Evolutionary conservation across 1,140 invertebrate genomes (phyloP).

Genomic region (Varroa destructor): DNA sequence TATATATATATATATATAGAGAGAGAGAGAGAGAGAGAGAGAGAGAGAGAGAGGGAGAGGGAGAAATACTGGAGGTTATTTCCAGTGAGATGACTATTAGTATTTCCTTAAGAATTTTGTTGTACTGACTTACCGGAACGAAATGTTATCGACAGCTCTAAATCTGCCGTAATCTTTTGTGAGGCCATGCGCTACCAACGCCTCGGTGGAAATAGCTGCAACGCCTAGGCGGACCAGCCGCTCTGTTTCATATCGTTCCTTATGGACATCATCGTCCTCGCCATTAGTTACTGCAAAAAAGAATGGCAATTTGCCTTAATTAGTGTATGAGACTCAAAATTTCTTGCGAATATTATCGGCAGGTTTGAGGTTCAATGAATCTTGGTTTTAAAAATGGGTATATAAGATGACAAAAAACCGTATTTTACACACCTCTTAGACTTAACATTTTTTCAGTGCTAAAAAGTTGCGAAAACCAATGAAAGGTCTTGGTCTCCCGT

Average conservation of each 20-base stretch:
- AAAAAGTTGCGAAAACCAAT: too few relatives aligned
- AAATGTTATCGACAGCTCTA: slow-evolving; percentile 10
- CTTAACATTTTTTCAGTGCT: too few relatives aligned
- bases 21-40: slow-evolving; percentile 28
- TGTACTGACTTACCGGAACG: slow-evolving; percentile 2
- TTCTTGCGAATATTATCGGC: too few relatives aligned
- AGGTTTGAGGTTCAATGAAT: too few relatives aligned
- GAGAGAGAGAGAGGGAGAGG: neutral
- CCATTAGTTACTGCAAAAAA: neutral
- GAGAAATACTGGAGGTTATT: neutral
- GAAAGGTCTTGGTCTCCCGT: too few relatives aligned
- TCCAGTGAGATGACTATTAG: neutral
- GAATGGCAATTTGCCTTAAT: neutral
- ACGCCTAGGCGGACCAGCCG: neutral
- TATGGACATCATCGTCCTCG: slow-evolving; percentile 27
- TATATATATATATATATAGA: slow-evolving; percentile 29
- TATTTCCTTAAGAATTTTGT: neutral
- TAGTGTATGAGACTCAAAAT: neutral
- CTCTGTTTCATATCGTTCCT: slow-evolving; percentile 1
- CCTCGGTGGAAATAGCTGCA: slow-evolving; percentile 28
- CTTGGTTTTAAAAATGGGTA: too few relatives aligned
- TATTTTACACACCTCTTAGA: too few relatives aligned
- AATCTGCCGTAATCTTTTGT: slow-evolving; percentile 32
- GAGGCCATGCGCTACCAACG: slow-evolving; percentile 32
- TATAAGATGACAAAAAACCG: too few relatives aligned